Base-by-base conservation (phyloP, 2,888 invertebrate genomes). In the Chymomyza amoena region DNA sequence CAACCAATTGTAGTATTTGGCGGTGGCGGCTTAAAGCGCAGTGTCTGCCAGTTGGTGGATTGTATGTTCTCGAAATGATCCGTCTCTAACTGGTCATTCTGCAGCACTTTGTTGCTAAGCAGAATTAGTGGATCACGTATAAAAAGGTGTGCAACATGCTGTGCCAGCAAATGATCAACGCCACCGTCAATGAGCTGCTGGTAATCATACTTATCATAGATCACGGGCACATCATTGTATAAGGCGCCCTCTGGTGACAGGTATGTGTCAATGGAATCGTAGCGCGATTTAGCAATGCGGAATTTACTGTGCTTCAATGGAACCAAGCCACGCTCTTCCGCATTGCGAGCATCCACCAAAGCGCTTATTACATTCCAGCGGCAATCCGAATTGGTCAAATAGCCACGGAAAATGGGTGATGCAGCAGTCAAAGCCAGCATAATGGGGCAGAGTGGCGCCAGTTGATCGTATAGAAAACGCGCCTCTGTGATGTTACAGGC, bases 31-130 rank as follows among this genome's bases (percentile, higher is more conserved):
- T 99, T 99, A 93, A 99, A 99, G 54, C 98, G 94, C 98, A 99
- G 98, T 45, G 98, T 98, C 93, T 99, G 99, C 99, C 99, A 99
- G 93, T 99, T 99, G 36, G 99, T 99, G 0, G 99, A 99, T 91
- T 99, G 99, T 81, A 99, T 98, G 91, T 99, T 99, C 97, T 99
- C 99, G 93, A 99, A 99, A 92, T 99, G 99, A 92, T 99, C 99
- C 0, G 97, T 97, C 88, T 99, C 99, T 83, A 96, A 95, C 52
- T 94, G 93, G 91, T 99, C 99, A 90, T 99, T 96, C 91, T 98
- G 98, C 91, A 99, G 92, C 13, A 99, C 94, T 90, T 98, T 98
- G 92, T 99, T 99, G 20, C 96, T 96, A 93, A 98, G 99, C 67
- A 99, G 92, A 4, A 98, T 98, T 4, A 99, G 96, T 0, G 98